phyloP scores from a whole-genome alignment of 2,113 vertebrate genomes.

The Muscicapa adusta region DNA sequence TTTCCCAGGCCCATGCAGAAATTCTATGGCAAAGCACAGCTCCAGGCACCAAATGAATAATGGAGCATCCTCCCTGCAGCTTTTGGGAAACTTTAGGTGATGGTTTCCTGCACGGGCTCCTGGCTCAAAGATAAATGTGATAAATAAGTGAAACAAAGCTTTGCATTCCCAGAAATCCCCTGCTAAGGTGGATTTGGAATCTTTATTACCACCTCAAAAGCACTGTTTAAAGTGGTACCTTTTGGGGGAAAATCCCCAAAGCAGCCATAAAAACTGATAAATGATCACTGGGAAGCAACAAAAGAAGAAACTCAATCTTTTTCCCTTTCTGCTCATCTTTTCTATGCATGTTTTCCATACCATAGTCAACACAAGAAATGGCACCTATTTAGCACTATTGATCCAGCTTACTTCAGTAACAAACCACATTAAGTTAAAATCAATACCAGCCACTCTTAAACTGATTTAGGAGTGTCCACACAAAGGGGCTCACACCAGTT shows the following conservation, averaged over 20 bases:
- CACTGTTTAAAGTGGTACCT: background rate
- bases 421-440: conserved; percentile 66
- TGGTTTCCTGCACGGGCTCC: background rate
- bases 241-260: background rate
- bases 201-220: background rate
- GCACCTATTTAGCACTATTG: conserved; percentile 59
- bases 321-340: background rate
- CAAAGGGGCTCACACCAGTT: conserved; percentile 44
- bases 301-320: background rate
- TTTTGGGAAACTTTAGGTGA: background rate
- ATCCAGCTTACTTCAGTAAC: conserved; percentile 60
- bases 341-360: background rate
- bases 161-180: background rate
- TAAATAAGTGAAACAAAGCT: background rate
- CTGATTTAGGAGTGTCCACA: conserved; percentile 59
- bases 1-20: background rate
- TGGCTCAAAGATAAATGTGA: background rate
- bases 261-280: background rate
- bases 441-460: conserved; percentile 56
- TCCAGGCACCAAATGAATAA: background rate
- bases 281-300: background rate
- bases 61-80: background rate
- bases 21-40: background rate
- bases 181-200: background rate
- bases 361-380: conserved; percentile 32